A percentile compares a stretch with the other conserved stretches of the same genome.
Conservation (phyloP, 2,888 invertebrate species). For the Drosophila fungiperda region DNA sequence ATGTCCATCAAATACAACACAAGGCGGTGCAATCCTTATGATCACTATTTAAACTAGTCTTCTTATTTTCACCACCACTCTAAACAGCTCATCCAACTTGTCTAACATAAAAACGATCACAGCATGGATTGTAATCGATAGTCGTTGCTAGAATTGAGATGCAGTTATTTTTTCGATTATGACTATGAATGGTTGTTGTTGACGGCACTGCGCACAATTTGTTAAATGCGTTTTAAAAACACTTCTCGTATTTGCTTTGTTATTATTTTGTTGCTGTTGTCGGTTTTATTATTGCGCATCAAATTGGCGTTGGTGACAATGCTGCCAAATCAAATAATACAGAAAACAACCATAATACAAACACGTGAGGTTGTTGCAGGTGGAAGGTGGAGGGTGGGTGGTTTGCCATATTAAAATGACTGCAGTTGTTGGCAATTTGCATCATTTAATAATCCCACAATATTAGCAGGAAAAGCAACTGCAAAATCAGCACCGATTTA, state of each 20-base stretch:
- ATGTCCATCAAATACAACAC: not conserved
- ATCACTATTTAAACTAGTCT: not conserved
- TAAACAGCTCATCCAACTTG: not conserved
- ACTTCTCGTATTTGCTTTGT: slow-evolving; percentile 9
- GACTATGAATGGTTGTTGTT: slow-evolving; percentile 4
- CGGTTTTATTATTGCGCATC: slow-evolving; percentile 55
- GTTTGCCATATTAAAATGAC: not conserved
- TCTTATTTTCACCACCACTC: not conserved
- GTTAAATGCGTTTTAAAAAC: slow-evolving; percentile 51
- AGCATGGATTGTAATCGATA: not conserved
- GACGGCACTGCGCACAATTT: slow-evolving; percentile 34
- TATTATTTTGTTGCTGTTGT: slow-evolving; percentile 12
- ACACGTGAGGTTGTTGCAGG: slow-evolving; percentile 23
- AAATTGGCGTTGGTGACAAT: slow-evolving; percentile 38
- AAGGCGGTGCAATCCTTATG: not conserved
- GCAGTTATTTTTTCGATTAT: not conserved
- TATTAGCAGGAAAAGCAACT: slow-evolving; percentile 3
- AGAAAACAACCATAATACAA: slow-evolving; percentile 11
- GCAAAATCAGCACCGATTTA: slow-evolving; percentile 25
- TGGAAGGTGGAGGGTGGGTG: not conserved
- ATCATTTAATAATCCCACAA: slow-evolving; percentile 32
- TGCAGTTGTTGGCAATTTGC: slow-evolving; percentile 7
- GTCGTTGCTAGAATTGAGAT: not conserved
- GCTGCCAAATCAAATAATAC: slow-evolving; percentile 56
- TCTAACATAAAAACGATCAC: not conserved